These are phyloP conservation scores for Ornithoptera alexandrae DNA, from an alignment of 2,888 invertebrate species.

Conservation along the genomic window DNA sequence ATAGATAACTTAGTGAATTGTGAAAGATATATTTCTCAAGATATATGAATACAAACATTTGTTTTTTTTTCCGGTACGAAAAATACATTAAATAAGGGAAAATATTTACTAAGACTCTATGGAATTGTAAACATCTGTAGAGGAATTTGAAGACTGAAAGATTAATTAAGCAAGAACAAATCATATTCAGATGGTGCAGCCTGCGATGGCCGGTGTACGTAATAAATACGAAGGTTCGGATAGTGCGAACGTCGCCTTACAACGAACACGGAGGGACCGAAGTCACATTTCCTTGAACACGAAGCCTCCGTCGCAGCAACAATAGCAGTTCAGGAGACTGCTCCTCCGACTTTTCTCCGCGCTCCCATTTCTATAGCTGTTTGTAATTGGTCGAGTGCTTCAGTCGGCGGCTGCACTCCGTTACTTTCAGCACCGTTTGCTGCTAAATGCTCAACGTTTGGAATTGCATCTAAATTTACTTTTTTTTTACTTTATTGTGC, in stretches of 20 bases:
- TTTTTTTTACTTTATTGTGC: background rate
- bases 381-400: conserved; percentile 34
- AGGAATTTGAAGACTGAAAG: too few relatives aligned
- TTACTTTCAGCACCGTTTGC: conserved; percentile 6
- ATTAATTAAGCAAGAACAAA: conserved; percentile 30
- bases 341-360: conserved; percentile 42
- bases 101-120: too few relatives aligned
- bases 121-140: too few relatives aligned
- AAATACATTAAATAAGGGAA: too few relatives aligned
- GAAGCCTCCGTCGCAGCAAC: conserved; percentile 44
- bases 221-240: conserved; percentile 47
- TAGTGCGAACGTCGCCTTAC: conserved; percentile 36
- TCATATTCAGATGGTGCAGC: conserved; percentile 47
- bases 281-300: conserved; percentile 60
- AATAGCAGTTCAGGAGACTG: conserved; percentile 49
- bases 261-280: conserved; percentile 45
- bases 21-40: too few relatives aligned
- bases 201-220: conserved; percentile 35
- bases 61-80: too few relatives aligned
- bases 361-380: conserved; percentile 35
- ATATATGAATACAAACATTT: too few relatives aligned
- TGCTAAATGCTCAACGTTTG: conserved; percentile 14
- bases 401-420: conserved; percentile 26
- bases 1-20: too few relatives aligned
- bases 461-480: conserved; percentile 21